These are phyloP conservation scores for Alexandromys oeconomus DNA, from an alignment of 2,797 vertebrate species.

Conservation along the genomic window DNA sequence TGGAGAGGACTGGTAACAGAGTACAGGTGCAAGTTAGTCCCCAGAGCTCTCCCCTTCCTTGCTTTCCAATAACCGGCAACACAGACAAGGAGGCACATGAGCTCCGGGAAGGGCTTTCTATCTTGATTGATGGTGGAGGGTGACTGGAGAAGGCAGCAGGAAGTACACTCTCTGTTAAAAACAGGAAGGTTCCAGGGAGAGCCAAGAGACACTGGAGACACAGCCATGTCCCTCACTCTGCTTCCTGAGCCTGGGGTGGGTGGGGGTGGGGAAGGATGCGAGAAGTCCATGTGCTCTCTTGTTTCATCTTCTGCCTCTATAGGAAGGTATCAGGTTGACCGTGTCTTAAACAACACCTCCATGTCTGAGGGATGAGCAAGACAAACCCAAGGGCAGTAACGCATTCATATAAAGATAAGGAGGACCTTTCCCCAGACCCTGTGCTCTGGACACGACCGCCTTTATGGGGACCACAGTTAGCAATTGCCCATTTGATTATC, in stretches of 20 bases:
- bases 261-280: background rate
- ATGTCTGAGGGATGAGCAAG: background rate
- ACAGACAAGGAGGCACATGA: background rate
- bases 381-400: background rate
- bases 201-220: background rate
- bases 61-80: background rate
- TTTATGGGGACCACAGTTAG: background rate
- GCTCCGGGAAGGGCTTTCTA: background rate
- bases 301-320: background rate
- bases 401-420: background rate
- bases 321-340: background rate
- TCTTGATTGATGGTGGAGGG: background rate
- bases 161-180: background rate
- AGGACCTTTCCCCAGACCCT: background rate
- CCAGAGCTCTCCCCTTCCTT: background rate
- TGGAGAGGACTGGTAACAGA: background rate
- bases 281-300: background rate
- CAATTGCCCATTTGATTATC: background rate
- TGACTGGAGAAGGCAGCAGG: background rate
- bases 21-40: background rate
- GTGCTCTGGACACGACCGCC: background rate
- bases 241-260: background rate
- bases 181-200: constrained; percentile 40
- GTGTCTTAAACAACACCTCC: background rate
- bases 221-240: background rate